phyloP scores from a whole-genome alignment of 1,140 invertebrate species.

The Lamellibrachia luymesi region DNA sequence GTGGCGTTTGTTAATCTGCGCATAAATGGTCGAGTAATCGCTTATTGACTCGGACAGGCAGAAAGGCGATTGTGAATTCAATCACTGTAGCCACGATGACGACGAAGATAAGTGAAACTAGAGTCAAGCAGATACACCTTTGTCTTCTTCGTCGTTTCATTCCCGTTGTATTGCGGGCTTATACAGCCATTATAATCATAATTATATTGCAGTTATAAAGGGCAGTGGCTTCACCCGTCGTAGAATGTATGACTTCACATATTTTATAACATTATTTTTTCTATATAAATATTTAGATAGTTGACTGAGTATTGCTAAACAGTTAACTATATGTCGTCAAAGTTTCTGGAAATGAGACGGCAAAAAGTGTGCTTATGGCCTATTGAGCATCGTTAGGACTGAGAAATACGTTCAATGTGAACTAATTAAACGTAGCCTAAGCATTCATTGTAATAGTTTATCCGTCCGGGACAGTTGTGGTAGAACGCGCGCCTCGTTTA shows the following conservation, averaged over 20 bases:
- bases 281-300: neutral
- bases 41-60: neutral
- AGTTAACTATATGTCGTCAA: too few relatives aligned
- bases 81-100: neutral
- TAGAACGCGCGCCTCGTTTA: neutral
- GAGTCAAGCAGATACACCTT: neutral
- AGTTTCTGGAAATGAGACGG: too few relatives aligned
- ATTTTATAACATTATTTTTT: neutral
- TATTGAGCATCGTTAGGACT: neutral
- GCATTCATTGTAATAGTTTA: neutral
- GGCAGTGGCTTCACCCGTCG: neutral
- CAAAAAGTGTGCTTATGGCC: too few relatives aligned
- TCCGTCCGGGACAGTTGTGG: neutral
- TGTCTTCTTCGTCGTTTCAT: neutral
- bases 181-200: neutral
- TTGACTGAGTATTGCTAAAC: neutral
- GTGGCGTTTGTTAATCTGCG: neutral
- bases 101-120: neutral
- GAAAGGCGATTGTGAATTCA: constrained; percentile 1
- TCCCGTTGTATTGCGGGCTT: neutral
- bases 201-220: neutral
- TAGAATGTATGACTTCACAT: neutral
- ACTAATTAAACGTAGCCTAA: neutral
- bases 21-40: neutral
- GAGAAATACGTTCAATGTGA: neutral